These are phyloP conservation scores for Pyrrhura leucotis DNA, from an alignment of 2,797 vertebrate species.

Conservation along the genomic window DNA sequence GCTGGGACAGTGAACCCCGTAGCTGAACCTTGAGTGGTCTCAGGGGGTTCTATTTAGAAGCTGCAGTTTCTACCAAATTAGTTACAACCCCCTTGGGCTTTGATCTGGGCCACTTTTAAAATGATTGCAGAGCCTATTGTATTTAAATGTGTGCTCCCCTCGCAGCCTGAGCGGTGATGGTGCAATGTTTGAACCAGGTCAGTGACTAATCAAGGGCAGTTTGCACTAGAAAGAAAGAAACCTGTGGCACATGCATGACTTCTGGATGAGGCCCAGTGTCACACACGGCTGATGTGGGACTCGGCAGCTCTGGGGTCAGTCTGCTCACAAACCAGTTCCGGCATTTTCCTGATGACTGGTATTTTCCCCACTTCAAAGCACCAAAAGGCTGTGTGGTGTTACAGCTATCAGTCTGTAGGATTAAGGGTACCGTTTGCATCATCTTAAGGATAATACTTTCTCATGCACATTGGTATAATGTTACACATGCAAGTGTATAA, in stretches of 20 bases:
- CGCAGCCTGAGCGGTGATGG: not conserved
- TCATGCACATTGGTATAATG: not conserved
- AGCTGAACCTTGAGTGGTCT: not conserved
- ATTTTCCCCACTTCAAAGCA: not conserved
- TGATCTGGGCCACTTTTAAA: constrained; percentile 63
- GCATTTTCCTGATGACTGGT: not conserved
- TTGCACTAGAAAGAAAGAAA: not conserved
- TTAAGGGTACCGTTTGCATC: not conserved
- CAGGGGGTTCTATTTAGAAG: constrained; percentile 38
- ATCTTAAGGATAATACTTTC: not conserved
- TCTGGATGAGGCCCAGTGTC: not conserved
- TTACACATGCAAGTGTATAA: not conserved
- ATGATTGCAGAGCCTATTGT: not conserved
- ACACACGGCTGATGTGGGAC: not conserved
- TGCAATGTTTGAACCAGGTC: constrained; percentile 51
- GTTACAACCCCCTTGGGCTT: not conserved
- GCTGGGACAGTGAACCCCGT: not conserved
- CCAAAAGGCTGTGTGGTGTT: not conserved
- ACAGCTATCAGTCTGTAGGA: not conserved
- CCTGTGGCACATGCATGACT: not conserved
- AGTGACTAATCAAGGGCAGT: constrained; percentile 62
- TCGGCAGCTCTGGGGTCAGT: not conserved
- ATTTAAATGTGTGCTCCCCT: constrained; percentile 22
- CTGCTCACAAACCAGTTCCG: not conserved
- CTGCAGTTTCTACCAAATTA: constrained; percentile 49